Evolutionary conservation across 1,140 invertebrate species (phyloP).

Genomic region (Pseudomyrmex flavicornis): DNA sequence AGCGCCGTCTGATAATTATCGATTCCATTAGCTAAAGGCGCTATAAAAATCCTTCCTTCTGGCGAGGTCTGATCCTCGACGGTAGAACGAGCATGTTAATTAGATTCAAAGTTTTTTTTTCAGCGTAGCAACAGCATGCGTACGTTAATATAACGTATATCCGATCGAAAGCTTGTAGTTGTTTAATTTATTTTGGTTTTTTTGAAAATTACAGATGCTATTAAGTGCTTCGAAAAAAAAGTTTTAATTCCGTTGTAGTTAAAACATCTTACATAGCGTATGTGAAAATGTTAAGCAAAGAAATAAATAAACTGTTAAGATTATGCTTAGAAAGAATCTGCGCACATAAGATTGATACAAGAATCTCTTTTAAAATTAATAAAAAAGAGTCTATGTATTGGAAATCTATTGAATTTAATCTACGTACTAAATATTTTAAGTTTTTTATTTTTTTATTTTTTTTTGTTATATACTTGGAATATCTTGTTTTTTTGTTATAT

Average conservation of each 20-base stretch:
- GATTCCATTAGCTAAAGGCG: conserved; percentile 82
- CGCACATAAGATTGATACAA: too few species aligned
- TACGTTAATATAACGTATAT: conserved; percentile 10
- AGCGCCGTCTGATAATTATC: conserved; percentile 71
- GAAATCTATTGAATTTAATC: too few species aligned
- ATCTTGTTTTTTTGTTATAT: neutral
- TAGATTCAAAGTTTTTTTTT: neutral
- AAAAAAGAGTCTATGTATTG: too few species aligned
- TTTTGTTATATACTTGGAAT: neutral
- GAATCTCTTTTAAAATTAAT: too few species aligned
- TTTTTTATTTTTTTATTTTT: neutral
- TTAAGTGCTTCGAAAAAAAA: too few species aligned
- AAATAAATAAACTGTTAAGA: too few species aligned
- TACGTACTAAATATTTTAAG: too few species aligned
- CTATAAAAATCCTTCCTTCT: conserved; percentile 64
- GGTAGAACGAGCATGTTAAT: conserved; percentile 20
- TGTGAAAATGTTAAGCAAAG: too few species aligned
- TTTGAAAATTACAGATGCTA: too few species aligned
- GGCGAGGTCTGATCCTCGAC: neutral
- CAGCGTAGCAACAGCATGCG: neutral
- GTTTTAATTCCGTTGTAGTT: too few species aligned
- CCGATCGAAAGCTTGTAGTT: neutral
- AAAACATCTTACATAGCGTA: too few species aligned
- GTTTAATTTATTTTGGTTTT: conserved; percentile 6
- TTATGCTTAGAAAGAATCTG: too few species aligned